Conservation (phyloP, 2,113 vertebrate genomes). For the Malurus cyaneus region DNA sequence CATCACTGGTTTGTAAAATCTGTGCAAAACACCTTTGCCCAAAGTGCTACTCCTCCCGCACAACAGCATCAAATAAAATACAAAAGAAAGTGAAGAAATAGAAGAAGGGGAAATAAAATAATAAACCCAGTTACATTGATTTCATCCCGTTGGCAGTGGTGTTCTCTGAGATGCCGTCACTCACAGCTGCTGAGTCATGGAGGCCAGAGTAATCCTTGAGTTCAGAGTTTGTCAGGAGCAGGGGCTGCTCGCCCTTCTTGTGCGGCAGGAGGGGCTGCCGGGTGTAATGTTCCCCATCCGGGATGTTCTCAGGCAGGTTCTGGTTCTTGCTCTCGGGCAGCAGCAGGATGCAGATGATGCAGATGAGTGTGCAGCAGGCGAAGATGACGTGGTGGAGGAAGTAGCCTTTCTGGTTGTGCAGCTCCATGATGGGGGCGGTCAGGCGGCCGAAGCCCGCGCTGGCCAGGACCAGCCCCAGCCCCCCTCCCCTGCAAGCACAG, state of each 20-base stretch:
- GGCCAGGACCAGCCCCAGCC: constrained; percentile 92
- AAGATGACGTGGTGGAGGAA: constrained; percentile 98
- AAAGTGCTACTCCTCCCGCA: constrained; percentile 33
- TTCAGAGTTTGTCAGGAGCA: constrained; percentile 89
- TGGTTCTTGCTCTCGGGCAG: constrained; percentile 91
- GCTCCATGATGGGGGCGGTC: constrained; percentile 95
- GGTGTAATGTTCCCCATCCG: constrained; percentile 90
- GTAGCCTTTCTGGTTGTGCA: constrained; percentile 99
- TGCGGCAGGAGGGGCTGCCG: constrained; percentile 86
- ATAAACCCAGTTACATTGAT: constrained; percentile 64
- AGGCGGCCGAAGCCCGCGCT: constrained; percentile 95
- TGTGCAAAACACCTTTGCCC: constrained; percentile 57
- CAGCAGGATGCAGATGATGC: constrained; percentile 97
- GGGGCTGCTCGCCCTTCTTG: constrained; percentile 89
- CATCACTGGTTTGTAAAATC: constrained; percentile 53
- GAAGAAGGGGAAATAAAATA: background rate
- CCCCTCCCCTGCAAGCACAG: constrained; percentile 81
- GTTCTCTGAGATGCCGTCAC: constrained; percentile 77
- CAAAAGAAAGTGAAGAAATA: constrained; percentile 8
- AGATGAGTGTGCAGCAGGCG: constrained; percentile 96
- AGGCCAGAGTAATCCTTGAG: constrained; percentile 94
- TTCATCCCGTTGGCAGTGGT: constrained; percentile 88
- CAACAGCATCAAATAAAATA: constrained; percentile 56
- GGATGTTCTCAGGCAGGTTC: constrained; percentile 90
- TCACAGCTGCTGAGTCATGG: constrained; percentile 79